Conservation (phyloP, 2,888 invertebrate species). For the Catocala sponsa region DNA sequence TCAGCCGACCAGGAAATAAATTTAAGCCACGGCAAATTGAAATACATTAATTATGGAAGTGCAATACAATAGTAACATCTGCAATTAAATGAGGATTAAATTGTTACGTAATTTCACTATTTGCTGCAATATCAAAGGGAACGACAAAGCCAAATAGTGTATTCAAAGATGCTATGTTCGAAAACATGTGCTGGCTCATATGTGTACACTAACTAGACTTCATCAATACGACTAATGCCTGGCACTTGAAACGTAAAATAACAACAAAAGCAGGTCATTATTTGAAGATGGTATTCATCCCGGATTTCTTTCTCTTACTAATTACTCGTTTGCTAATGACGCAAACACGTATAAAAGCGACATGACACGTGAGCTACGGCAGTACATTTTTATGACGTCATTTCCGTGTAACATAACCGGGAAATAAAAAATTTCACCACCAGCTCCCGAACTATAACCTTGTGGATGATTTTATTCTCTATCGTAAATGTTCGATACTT, state of each 20-base stretch:
- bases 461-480: slow-evolving; percentile 38
- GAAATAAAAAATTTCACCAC: slow-evolving; percentile 25
- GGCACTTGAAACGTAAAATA: slow-evolving; percentile 3
- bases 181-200: not conserved
- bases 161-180: not conserved
- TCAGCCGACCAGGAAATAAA: not conserved
- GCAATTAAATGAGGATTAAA: no score
- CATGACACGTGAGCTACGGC: slow-evolving; percentile 12
- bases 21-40: not conserved
- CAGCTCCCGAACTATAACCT: slow-evolving; percentile 29
- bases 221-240: slow-evolving; percentile 1
- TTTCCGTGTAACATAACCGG: slow-evolving; percentile 21
- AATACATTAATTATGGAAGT: not conserved
- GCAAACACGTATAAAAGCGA: slow-evolving; percentile 15
- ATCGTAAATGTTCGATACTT: slow-evolving; percentile 41
- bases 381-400: slow-evolving; percentile 27
- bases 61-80: not conserved
- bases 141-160: no score
- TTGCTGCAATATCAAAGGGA: no score
- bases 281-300: slow-evolving; percentile 24
- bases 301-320: slow-evolving; percentile 30
- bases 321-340: slow-evolving; percentile 41
- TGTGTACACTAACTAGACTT: not conserved
- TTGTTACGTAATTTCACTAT: no score
- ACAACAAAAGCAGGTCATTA: slow-evolving; percentile 12